Conservation (phyloP, 2,888 invertebrate species). For the Chrysina gloriosa region DNA sequence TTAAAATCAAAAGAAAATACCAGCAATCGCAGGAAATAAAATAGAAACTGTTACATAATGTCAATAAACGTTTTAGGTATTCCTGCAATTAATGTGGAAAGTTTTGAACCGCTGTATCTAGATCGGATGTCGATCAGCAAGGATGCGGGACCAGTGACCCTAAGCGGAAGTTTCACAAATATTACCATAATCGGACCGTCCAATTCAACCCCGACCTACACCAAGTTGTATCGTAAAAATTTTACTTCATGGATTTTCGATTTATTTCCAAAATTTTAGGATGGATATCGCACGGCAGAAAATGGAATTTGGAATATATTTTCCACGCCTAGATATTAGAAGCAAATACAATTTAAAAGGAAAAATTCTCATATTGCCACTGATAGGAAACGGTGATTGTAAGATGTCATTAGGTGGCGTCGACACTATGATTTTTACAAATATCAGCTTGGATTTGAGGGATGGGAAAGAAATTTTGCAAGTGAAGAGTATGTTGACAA, state of each 20-base stretch:
- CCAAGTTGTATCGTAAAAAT: slow-evolving; percentile 57
- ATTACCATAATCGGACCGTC: slow-evolving; percentile 69
- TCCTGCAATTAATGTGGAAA: slow-evolving; percentile 70
- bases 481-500: slow-evolving; percentile 69
- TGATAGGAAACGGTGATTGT: slow-evolving; percentile 70
- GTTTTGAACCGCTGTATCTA: slow-evolving; percentile 70
- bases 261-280: slow-evolving; percentile 56
- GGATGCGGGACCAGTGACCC: slow-evolving; percentile 68
- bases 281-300: slow-evolving; percentile 66
- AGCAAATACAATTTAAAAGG: slow-evolving; percentile 71
- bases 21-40: no score
- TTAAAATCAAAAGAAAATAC: no score
- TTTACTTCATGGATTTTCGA: not conserved
- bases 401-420: slow-evolving; percentile 68
- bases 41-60: no score
- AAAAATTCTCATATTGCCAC: slow-evolving; percentile 69
- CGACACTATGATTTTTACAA: slow-evolving; percentile 67
- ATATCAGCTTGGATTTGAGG: slow-evolving; percentile 64
- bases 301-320: slow-evolving; percentile 69
- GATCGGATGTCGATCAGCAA: slow-evolving; percentile 69
- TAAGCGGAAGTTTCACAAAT: slow-evolving; percentile 70
- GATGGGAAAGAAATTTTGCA: slow-evolving; percentile 63
- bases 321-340: slow-evolving; percentile 69
- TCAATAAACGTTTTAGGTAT: no score
- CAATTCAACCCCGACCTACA: slow-evolving; percentile 67